Percentiles rank a stretch among this genome's conserved stretches.
phyloP scores from a whole-genome alignment of 2,113 vertebrate species.

The Colaptes auratus region DNA sequence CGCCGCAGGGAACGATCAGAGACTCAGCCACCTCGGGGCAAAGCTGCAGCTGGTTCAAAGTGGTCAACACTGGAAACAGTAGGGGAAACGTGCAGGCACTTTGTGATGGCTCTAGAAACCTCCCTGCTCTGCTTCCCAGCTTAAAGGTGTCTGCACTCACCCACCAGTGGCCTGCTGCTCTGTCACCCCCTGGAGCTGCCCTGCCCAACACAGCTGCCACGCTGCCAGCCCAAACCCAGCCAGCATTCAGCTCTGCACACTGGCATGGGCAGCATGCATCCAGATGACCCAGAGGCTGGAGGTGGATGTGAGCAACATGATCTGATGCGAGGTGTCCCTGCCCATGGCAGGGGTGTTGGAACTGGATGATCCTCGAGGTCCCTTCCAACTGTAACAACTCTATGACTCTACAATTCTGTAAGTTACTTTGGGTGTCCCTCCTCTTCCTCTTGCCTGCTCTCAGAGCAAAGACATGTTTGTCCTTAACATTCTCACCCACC shows the following conservation, averaged over 20 bases:
- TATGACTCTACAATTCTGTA: too few relatives aligned
- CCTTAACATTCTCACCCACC: background rate
- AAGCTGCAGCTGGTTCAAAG: background rate
- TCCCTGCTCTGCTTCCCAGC: background rate
- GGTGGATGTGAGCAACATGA: too few relatives aligned
- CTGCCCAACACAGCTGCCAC: fast-evolving
- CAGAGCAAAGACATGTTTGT: fast-evolving
- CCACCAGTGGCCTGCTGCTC: fast-evolving
- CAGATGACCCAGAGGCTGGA: background rate
- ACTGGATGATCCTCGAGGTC: too few relatives aligned
- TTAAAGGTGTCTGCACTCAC: fast-evolving
- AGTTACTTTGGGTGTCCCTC: background rate
- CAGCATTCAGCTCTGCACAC: fast-evolving
- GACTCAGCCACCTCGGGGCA: background rate
- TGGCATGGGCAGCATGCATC: fast-evolving
- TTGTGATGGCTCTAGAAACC: fast-evolving
- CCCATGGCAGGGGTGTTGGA: too few relatives aligned
- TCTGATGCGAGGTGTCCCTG: too few relatives aligned
- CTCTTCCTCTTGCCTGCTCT: background rate
- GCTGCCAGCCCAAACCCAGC: fast-evolving
- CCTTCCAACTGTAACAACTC: too few relatives aligned
- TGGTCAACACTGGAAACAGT: background rate
- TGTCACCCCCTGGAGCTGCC: fast-evolving
- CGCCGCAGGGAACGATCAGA: background rate
- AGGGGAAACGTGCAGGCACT: background rate